phyloP scores from a whole-genome alignment of 1,140 invertebrate species.

The Zaprionus nigranus region DNA sequence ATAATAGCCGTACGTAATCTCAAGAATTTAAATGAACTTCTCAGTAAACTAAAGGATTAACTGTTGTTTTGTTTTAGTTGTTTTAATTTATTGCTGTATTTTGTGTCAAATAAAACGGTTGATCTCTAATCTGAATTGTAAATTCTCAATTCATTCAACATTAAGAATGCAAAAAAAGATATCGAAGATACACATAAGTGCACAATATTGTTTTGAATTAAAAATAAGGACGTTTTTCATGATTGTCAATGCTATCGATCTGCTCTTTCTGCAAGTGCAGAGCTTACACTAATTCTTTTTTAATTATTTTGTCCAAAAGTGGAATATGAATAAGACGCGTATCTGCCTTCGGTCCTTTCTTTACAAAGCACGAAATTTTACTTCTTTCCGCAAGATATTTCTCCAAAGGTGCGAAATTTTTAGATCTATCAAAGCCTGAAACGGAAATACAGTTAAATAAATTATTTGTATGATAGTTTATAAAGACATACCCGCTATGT shows the following conservation, averaged over 20 bases:
- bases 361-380: constrained; percentile 27
- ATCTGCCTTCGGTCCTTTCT: constrained; percentile 38
- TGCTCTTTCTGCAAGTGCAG: background rate
- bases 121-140: constrained; percentile 15
- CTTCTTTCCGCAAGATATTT: background rate
- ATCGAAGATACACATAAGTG: constrained; percentile 11
- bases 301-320: constrained; percentile 37
- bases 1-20: constrained; percentile 72
- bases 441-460: background rate
- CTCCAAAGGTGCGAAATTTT: constrained; percentile 42
- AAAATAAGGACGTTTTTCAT: constrained; percentile 19
- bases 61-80: constrained; percentile 42
- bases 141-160: background rate
- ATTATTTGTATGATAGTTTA: background rate
- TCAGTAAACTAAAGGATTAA: constrained; percentile 49
- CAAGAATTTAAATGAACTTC: constrained; percentile 36
- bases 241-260: constrained; percentile 5
- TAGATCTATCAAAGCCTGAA: constrained; percentile 49
- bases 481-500: constrained; percentile 42
- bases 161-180: constrained; percentile 9
- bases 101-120: constrained; percentile 14
- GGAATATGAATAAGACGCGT: constrained; percentile 42
- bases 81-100: constrained; percentile 46
- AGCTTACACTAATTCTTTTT: constrained; percentile 7
- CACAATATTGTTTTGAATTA: constrained; percentile 10